phyloP scores from a whole-genome alignment of 1,140 invertebrate genomes.

The Luehdorfia chinensis region DNA sequence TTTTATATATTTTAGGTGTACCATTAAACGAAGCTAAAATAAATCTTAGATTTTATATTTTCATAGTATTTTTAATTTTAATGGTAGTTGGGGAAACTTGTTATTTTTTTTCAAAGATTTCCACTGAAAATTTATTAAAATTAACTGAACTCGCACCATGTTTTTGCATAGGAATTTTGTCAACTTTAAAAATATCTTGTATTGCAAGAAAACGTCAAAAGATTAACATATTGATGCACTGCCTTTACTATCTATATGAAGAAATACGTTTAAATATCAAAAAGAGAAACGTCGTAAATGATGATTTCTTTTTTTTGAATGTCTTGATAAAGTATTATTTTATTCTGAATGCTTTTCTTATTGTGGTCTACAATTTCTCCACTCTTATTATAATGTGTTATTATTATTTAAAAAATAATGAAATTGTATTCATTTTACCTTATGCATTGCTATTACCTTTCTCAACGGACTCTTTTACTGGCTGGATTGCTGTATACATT shows the following conservation, averaged over 20 bases:
- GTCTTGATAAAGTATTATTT: slow-evolving; percentile 46
- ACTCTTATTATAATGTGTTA: slow-evolving; percentile 36
- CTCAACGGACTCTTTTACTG: slow-evolving; percentile 32
- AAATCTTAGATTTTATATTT: slow-evolving; percentile 32
- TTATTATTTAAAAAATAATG: slow-evolving; percentile 30
- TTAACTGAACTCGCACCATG: slow-evolving; percentile 48
- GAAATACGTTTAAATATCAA: slow-evolving; percentile 24
- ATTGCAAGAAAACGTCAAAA: slow-evolving; percentile 31
- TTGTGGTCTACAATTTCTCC: slow-evolving; percentile 53
- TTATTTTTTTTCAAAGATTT: slow-evolving; percentile 41
- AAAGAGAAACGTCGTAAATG: slow-evolving; percentile 28
- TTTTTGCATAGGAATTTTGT: slow-evolving; percentile 34
- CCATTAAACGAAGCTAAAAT: slow-evolving; percentile 32
- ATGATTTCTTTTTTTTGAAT: slow-evolving; percentile 35
- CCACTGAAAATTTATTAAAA: slow-evolving; percentile 40
- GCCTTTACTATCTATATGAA: slow-evolving; percentile 28
- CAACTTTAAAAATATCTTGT: slow-evolving; percentile 39
- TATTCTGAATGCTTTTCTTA: slow-evolving; percentile 42
- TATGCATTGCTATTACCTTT: slow-evolving; percentile 47
- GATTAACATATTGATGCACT: slow-evolving; percentile 34
- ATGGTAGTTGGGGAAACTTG: slow-evolving; percentile 31
- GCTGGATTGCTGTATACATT: slow-evolving; percentile 39
- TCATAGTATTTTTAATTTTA: slow-evolving; percentile 23
- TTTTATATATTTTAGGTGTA: slow-evolving; percentile 41
- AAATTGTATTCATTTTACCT: slow-evolving; percentile 35